Evolutionary conservation across 2,797 vertebrate genomes (phyloP).

Genomic region (Syngnathus rostellatus): DNA sequence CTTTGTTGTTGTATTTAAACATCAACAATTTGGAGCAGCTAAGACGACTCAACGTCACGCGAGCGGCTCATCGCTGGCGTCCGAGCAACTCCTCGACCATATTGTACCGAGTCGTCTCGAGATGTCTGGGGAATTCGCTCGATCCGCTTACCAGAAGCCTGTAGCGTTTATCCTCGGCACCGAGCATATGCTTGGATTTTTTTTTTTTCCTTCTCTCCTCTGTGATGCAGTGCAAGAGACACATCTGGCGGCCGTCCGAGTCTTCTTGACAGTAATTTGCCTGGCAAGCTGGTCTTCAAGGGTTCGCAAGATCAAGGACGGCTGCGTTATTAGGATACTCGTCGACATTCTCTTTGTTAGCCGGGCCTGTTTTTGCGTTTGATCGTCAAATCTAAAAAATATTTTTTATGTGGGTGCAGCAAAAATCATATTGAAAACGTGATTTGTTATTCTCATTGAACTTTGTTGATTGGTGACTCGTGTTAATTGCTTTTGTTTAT

Average conservation of each 20-base stretch:
- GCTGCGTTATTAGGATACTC: background rate
- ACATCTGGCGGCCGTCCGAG: conserved; percentile 39
- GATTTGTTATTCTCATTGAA: no score
- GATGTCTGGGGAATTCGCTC: conserved; percentile 40
- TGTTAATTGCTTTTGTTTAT: background rate
- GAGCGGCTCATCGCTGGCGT: conserved; percentile 27
- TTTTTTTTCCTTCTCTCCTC: conserved; percentile 3
- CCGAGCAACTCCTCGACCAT: conserved; percentile 34
- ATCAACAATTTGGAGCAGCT: background rate
- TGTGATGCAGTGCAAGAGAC: conserved; percentile 34
- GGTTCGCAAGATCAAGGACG: conserved; percentile 19
- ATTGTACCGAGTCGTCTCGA: conserved; percentile 41
- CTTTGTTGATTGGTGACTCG: no score
- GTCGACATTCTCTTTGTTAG: background rate
- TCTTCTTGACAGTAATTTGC: conserved; percentile 39
- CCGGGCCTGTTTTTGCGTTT: background rate
- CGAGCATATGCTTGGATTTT: conserved; percentile 34
- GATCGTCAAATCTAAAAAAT: background rate
- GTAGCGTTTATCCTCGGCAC: conserved; percentile 35
- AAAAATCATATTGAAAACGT: no score
- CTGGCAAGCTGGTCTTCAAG: conserved; percentile 35
- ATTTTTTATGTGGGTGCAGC: no score
- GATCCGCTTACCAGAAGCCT: conserved; percentile 39
- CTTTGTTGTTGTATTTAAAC: background rate
- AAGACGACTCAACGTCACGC: conserved; percentile 11